Evolutionary conservation across 2,113 vertebrate species (phyloP).

Genomic region (Electrona antarctica): DNA sequence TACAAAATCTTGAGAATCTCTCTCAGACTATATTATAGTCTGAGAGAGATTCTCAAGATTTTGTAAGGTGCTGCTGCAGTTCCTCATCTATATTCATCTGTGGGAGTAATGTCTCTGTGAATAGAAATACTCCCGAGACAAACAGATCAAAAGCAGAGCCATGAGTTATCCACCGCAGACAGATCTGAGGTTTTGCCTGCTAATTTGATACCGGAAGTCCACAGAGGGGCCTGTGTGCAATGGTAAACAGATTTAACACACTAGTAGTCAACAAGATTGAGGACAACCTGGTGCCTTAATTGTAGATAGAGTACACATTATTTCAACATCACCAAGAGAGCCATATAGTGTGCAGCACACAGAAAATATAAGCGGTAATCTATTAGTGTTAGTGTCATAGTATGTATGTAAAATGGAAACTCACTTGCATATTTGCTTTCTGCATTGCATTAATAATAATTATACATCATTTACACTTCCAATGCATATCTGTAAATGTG

Average conservation of each 20-base stretch:
- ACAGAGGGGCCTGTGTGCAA: conserved; percentile 31
- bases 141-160: conserved; percentile 63
- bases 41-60: conserved; percentile 11
- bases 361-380: background rate
- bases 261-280: conserved; percentile 18
- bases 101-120: conserved; percentile 31
- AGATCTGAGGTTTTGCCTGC: conserved; percentile 53
- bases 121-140: conserved; percentile 56
- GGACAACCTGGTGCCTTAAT: background rate
- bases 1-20: too few species aligned
- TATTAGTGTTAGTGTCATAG: background rate
- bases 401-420: too few species aligned
- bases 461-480: too few species aligned
- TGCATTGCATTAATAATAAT: too few species aligned
- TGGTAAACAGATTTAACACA: conserved; percentile 2
- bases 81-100: conserved; percentile 55
- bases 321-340: background rate
- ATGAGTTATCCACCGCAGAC: conserved; percentile 57
- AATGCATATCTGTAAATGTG: too few species aligned
- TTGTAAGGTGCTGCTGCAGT: conserved; percentile 40
- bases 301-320: background rate
- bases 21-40: too few species aligned
- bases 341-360: too few species aligned
- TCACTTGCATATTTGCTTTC: too few species aligned
- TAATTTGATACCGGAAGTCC: conserved; percentile 64